Percentiles rank a stretch among this genome's conserved stretches.
phyloP scores from a whole-genome alignment of 1,140 invertebrate genomes.

The Temnothorax nylanderi region DNA sequence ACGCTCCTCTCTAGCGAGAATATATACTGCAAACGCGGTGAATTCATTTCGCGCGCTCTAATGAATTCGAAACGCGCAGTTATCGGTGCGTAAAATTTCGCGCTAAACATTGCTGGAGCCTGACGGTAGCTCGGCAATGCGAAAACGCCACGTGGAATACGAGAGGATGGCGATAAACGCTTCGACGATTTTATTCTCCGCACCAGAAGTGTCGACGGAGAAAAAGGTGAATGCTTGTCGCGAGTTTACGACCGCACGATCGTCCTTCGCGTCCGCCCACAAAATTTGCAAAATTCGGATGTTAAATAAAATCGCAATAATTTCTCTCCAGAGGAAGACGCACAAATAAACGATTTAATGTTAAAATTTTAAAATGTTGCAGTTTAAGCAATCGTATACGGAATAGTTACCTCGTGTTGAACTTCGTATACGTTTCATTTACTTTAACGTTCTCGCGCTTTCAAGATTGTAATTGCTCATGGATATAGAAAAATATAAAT shows the following conservation, averaged over 20 bases:
- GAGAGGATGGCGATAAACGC: constrained; percentile 45
- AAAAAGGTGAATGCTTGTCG: background rate
- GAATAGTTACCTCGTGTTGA: background rate
- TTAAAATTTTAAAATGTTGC: constrained; percentile 2
- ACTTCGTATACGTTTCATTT: background rate
- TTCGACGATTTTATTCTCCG: constrained; percentile 55
- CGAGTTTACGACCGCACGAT: constrained; percentile 30
- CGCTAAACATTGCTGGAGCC: constrained; percentile 40
- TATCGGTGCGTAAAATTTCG: constrained; percentile 53
- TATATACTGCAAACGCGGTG: background rate
- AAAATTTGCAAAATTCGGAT: constrained; percentile 21
- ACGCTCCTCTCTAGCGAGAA: constrained; percentile 34
- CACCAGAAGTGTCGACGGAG: background rate
- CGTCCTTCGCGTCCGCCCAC: background rate
- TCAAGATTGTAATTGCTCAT: background rate
- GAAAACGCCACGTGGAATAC: background rate
- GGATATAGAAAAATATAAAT: background rate
- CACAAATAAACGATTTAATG: background rate
- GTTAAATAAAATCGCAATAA: constrained; percentile 35
- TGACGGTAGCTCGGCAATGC: background rate
- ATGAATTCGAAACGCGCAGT: constrained; percentile 64
- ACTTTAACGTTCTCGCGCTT: background rate
- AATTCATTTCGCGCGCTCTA: constrained; percentile 62
- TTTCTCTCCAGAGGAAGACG: background rate
- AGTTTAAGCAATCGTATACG: background rate